phyloP scores from a whole-genome alignment of 1,140 invertebrate genomes.

The Triops longicaudatus region DNA sequence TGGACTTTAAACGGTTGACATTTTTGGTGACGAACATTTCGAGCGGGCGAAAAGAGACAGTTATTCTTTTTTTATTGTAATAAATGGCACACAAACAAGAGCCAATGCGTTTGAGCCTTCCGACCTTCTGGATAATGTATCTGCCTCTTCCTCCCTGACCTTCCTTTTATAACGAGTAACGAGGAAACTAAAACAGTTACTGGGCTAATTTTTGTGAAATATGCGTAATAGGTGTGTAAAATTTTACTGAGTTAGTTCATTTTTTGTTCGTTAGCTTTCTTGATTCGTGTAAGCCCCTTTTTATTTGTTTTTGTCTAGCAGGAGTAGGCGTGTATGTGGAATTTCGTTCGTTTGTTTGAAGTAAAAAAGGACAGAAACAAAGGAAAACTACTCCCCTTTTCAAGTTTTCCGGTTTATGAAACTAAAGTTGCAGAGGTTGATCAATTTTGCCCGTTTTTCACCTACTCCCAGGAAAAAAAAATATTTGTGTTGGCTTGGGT shows the following conservation, averaged over 20 bases:
- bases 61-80: not conserved
- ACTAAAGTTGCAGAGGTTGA: not conserved
- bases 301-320: not conserved
- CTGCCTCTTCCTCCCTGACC: not conserved
- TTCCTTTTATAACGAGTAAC: not conserved
- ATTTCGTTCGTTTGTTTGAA: not conserved
- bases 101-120: not conserved
- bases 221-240: not conserved
- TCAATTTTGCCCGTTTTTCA: not conserved
- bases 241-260: not conserved
- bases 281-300: not conserved
- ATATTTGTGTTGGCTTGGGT: constrained; percentile 6
- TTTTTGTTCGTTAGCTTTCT: not conserved
- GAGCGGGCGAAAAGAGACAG: not conserved
- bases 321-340: not conserved
- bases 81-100: not conserved
- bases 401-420: not conserved
- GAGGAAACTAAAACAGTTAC: not conserved
- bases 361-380: not conserved
- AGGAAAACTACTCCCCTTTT: not conserved
- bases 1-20: no score
- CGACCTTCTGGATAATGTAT: not conserved
- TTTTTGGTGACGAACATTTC: not conserved
- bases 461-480: not conserved
- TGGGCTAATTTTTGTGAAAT: not conserved